Conservation (phyloP, 1,140 invertebrate genomes). For the Pachypeltis micranthus region DNA sequence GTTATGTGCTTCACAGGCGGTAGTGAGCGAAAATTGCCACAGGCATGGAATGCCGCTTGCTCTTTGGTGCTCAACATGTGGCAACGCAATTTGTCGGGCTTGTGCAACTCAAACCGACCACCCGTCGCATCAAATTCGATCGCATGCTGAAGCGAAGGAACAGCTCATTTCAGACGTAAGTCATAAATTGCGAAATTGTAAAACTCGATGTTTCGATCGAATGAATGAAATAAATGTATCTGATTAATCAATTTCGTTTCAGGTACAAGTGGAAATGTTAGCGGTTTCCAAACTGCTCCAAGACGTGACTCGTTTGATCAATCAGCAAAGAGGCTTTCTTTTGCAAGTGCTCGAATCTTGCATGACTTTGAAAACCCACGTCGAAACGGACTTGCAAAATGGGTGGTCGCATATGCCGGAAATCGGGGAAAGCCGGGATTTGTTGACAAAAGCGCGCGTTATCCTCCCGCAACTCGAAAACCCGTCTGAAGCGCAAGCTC, state of each 20-base stretch:
- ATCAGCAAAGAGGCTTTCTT: constrained; percentile 54
- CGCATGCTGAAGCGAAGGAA: constrained; percentile 52
- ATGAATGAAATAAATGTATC: neutral
- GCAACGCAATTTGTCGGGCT: constrained; percentile 47
- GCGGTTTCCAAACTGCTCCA: constrained; percentile 42
- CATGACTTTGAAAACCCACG: constrained; percentile 55
- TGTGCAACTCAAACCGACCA: constrained; percentile 53
- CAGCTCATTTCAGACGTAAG: constrained; percentile 49
- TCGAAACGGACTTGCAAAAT: constrained; percentile 56
- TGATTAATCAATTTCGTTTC: too few relatives aligned
- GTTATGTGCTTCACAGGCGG: too few relatives aligned
- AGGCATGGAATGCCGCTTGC: constrained; percentile 58
- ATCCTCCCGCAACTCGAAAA: constrained; percentile 44
- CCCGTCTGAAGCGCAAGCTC: constrained; percentile 42
- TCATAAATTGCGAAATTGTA: constrained; percentile 1
- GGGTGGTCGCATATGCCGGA: constrained; percentile 49
- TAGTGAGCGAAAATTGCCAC: constrained; percentile 46
- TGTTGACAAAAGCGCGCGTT: constrained; percentile 45
- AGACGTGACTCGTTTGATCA: constrained; percentile 50
- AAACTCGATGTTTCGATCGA: neutral
- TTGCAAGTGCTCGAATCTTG: constrained; percentile 60
- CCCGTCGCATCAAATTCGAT: constrained; percentile 50
- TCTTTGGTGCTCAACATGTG: constrained; percentile 59
- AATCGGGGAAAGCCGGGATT: constrained; percentile 48
- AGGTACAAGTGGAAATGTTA: constrained; percentile 41